A percentile compares a stretch with the other conserved stretches of the same genome.
These are phyloP conservation scores for Phyllostomus discolor DNA, from an alignment of 2,113 vertebrate genomes.

Conservation along the genomic window DNA sequence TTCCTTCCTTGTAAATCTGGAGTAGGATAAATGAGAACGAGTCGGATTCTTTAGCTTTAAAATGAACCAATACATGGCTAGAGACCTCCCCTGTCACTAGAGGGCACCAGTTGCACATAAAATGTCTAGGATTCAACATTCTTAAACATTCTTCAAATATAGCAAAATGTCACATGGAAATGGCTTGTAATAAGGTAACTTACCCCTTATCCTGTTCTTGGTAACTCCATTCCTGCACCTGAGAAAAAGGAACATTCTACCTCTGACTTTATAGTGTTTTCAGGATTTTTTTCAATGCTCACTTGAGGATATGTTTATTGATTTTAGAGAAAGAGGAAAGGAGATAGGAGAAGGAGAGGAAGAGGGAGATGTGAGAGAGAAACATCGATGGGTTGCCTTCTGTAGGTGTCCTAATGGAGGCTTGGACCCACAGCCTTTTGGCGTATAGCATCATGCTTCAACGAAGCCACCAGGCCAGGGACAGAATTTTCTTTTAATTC, in stretches of 20 bases:
- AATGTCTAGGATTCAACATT: neutral
- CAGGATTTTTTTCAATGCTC: neutral
- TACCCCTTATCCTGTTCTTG: neutral
- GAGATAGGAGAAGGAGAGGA: too few species aligned
- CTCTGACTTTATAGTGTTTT: neutral
- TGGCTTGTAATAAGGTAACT: neutral
- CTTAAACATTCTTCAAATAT: neutral
- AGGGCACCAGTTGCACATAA: neutral
- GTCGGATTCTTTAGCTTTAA: neutral
- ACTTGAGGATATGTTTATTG: too few species aligned
- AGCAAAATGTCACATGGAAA: neutral
- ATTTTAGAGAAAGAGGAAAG: too few species aligned
- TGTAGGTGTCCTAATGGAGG: too few species aligned
- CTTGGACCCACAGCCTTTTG: too few species aligned
- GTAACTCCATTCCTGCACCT: neutral
- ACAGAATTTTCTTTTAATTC: neutral
- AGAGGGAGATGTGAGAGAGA: too few species aligned
- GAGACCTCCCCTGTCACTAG: conserved; percentile 5
- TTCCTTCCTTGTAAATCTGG: neutral
- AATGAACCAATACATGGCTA: neutral
- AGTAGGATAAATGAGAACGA: neutral
- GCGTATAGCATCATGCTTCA: too few species aligned
- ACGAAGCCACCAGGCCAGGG: too few species aligned
- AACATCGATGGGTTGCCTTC: too few species aligned
- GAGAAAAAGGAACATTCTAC: neutral